Evolutionary conservation across 1,140 invertebrate genomes (phyloP), one percentile per base, ranked within the genome.

Genomic region (Leptestheria dahalacensis): DNA sequence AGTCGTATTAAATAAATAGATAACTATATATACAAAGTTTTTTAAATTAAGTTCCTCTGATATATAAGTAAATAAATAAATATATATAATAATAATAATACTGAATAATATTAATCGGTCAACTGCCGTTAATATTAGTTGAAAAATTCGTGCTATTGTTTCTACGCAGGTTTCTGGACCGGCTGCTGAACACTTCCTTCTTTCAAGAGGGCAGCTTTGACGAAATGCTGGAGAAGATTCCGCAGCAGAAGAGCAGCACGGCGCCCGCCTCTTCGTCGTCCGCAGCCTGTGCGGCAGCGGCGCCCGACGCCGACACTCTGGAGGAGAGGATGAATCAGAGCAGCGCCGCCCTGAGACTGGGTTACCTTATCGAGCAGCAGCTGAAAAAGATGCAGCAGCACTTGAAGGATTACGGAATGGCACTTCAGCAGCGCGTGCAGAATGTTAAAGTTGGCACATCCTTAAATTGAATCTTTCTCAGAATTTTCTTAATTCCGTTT

Each of bases 131-230:
- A n/a, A n/a, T n/a, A n/a, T n/a, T n/a, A n/a, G n/a, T n/a, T n/a
- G n/a, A n/a, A n/a, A n/a, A n/a, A n/a, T n/a, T n/a, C n/a, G n/a
- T n/a, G n/a, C n/a, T n/a, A n/a, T n/a, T n/a, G n/a, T n/a, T 41
- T 41, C 15, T 6, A 15, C 33, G 33, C 15, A 74, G 73, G 57
- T 88, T 82, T 64, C 76, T 92, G 68, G 88, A 91, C 70, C 82
- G 84, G 64, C 70, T 89, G 3, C 84, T 92, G 76, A 85, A 83
- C 46, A 89, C 88, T 0, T 81, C 82, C 1, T 90, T 88, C 72
- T 92, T 92, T 68, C 83, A 88, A 63, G 85, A 86, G 63, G 68
- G 24, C 67, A 71, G 24, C 62, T 68, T 18, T 66, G 67, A 1
- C 62, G 66, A 23, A 63, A 56, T 56, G 25, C 26, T 41, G 33